phyloP scores from a whole-genome alignment of 2,113 vertebrate species.

The Vanacampus margaritifer region DNA sequence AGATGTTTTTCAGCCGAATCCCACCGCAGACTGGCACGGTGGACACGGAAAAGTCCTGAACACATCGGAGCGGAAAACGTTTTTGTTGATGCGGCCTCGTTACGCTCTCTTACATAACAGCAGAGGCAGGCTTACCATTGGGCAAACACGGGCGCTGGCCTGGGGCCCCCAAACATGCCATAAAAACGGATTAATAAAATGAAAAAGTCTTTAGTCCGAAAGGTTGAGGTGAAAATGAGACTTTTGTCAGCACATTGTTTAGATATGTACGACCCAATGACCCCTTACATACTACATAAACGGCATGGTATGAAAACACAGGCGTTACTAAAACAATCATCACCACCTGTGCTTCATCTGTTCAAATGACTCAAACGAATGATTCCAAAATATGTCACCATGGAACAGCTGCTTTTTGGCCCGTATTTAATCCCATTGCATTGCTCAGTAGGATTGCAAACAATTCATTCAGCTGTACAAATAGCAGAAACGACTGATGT shows the following conservation, averaged over 20 bases:
- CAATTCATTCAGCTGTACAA: too few species aligned
- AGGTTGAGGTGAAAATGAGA: too few species aligned
- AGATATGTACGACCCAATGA: too few species aligned
- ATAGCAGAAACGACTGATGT: too few species aligned
- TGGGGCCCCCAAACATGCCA: too few species aligned
- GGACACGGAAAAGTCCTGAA: conserved; percentile 86
- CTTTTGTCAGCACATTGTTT: too few species aligned
- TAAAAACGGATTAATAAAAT: too few species aligned
- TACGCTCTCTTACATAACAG: not conserved
- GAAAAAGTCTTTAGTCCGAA: too few species aligned
- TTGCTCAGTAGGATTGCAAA: not conserved
- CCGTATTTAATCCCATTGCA: not conserved
- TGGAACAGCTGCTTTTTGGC: not conserved
- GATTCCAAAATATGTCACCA: not conserved
- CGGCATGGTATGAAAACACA: not conserved
- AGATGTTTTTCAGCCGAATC: conserved; percentile 82
- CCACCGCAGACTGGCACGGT: conserved; percentile 80
- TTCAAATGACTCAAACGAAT: not conserved
- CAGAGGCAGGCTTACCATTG: not conserved
- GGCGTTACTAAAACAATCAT: not conserved
- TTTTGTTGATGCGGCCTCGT: not conserved
- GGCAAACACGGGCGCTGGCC: too few species aligned
- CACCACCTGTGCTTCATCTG: not conserved
- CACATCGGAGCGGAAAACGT: not conserved
- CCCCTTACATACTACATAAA: too few species aligned